Conservation (phyloP, 1,140 invertebrate species). For the Scaptomyza graminum region DNA sequence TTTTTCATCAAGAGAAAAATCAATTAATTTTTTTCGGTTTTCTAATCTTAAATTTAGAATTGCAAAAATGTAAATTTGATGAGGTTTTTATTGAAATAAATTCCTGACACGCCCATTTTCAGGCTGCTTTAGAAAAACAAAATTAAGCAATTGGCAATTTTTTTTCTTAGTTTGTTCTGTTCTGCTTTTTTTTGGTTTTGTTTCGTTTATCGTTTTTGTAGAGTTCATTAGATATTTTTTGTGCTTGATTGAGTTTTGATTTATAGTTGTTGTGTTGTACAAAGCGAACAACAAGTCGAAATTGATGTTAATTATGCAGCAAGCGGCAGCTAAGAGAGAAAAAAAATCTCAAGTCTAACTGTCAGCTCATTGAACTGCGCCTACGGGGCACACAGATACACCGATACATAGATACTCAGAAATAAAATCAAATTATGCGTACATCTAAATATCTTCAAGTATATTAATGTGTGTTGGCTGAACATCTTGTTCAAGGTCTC, state of each 20-base stretch:
- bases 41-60: too few species aligned
- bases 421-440: conserved; percentile 28
- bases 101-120: conserved; percentile 18
- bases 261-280: conserved; percentile 23
- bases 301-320: conserved; percentile 75
- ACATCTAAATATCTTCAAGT: neutral
- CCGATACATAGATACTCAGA: neutral
- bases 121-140: conserved; percentile 11
- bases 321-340: conserved; percentile 55
- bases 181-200: conserved; percentile 5
- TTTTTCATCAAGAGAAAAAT: too few species aligned
- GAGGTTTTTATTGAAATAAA: conserved; percentile 3
- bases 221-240: conserved; percentile 65
- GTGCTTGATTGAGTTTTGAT: conserved; percentile 52
- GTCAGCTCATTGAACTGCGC: conserved; percentile 70
- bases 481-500: conserved; percentile 25
- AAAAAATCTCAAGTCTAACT: conserved; percentile 38
- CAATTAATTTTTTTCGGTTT: too few species aligned
- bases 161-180: neutral
- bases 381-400: conserved; percentile 49
- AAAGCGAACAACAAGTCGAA: conserved; percentile 40
- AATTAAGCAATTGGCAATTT: conserved; percentile 12
- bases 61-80: neutral
- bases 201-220: conserved; percentile 7
- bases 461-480: conserved; percentile 16